Conservation (phyloP, 2,888 invertebrate species). For the Cheilosia pagana region DNA sequence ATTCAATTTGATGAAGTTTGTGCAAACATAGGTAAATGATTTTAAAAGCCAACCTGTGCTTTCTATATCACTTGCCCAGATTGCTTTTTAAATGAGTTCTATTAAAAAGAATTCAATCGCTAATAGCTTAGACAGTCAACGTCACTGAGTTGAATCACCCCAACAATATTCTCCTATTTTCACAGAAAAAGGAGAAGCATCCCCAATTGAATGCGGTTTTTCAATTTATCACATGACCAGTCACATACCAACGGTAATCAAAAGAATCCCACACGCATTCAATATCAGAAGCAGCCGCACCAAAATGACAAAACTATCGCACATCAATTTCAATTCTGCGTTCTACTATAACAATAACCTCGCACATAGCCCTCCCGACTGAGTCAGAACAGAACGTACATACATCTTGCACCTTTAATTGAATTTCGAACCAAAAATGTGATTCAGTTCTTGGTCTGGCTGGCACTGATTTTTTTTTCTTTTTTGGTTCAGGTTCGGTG, state of each 20-base stretch:
- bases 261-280: slow-evolving; percentile 66
- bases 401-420: slow-evolving; percentile 66
- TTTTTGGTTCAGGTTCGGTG: slow-evolving; percentile 3
- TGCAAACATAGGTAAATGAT: too few species aligned
- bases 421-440: slow-evolving; percentile 66
- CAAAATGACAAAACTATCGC: slow-evolving; percentile 44
- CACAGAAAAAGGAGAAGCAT: slow-evolving; percentile 1
- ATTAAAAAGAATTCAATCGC: too few species aligned
- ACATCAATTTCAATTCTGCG: slow-evolving; percentile 49
- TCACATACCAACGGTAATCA: slow-evolving; percentile 70
- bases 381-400: not conserved
- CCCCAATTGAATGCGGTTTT: slow-evolving; percentile 55
- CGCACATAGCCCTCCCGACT: not conserved
- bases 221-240: slow-evolving; percentile 73
- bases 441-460: slow-evolving; percentile 44
- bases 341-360: slow-evolving; percentile 14
- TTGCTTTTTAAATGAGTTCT: too few species aligned
- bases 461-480: slow-evolving; percentile 6
- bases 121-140: too few species aligned
- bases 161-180: slow-evolving; percentile 20
- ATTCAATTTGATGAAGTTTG: too few species aligned
- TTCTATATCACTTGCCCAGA: too few species aligned
- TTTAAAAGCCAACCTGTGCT: too few species aligned
- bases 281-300: slow-evolving; percentile 25
- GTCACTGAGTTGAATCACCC: too few species aligned